Evolutionary conservation across 2,888 invertebrate species (phyloP).

Genomic region (Bhutanitis thaidina): DNA sequence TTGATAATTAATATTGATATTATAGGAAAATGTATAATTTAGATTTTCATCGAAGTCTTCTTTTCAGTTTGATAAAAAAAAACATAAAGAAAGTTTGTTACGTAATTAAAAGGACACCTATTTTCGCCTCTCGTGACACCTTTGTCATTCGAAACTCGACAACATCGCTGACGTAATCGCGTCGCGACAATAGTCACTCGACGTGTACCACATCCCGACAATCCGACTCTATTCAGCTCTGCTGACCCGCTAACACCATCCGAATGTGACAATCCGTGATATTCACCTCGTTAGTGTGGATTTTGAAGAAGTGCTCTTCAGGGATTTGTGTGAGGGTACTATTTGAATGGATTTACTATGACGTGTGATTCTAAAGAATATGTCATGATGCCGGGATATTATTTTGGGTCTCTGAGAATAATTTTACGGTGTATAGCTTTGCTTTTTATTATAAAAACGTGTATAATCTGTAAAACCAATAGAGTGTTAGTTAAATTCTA

Average conservation of each 20-base stretch:
- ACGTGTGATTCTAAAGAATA: conserved; percentile 13
- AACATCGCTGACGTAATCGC: conserved; percentile 27
- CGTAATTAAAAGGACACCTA: background rate
- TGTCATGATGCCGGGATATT: conserved; percentile 12
- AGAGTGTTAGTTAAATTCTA: no score
- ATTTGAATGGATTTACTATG: conserved; percentile 20
- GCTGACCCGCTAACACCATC: conserved; percentile 44
- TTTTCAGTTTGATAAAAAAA: no score
- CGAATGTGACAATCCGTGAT: conserved; percentile 43
- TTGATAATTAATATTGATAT: no score
- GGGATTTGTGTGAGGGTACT: conserved; percentile 24
- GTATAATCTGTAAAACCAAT: no score
- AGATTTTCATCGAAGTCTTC: no score
- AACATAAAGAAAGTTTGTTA: no score
- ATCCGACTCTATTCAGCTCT: conserved; percentile 25
- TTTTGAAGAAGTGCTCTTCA: conserved; percentile 40
- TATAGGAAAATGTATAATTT: no score
- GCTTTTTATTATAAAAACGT: no score
- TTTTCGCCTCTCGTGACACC: conserved; percentile 9
- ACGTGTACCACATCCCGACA: conserved; percentile 27
- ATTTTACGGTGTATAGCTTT: background rate
- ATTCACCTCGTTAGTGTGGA: conserved; percentile 51
- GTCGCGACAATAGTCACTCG: conserved; percentile 28
- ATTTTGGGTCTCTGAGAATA: background rate
- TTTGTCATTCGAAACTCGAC: conserved; percentile 24